A percentile compares a stretch with the other conserved stretches of the same genome.
phyloP scores from a whole-genome alignment of 2,797 vertebrate species.

The Brotula barbata region DNA sequence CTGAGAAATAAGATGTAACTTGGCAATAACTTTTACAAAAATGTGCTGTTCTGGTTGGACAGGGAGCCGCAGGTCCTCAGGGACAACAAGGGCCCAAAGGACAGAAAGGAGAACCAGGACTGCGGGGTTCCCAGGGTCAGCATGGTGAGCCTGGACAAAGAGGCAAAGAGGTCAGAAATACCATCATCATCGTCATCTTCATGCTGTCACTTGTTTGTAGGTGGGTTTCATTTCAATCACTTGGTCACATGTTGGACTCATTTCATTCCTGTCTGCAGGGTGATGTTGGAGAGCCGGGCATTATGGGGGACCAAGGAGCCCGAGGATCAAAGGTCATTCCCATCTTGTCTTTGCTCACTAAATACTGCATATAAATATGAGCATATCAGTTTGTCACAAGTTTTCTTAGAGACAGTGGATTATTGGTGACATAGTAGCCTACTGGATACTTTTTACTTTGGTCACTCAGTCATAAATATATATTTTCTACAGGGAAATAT shows the following conservation, averaged over 20 bases:
- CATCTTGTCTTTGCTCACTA: neutral
- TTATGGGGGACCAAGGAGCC: slow-evolving; percentile 54
- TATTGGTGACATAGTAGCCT: too few species aligned
- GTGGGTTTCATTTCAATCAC: neutral
- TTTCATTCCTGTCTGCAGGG: slow-evolving; percentile 54
- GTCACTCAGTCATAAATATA: neutral
- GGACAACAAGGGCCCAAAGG: slow-evolving; percentile 63
- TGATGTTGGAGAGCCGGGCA: slow-evolving; percentile 53
- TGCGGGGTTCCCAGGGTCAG: slow-evolving; percentile 68
- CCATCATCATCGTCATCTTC: too few species aligned
- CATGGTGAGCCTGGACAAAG: slow-evolving; percentile 69
- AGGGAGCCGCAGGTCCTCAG: slow-evolving; percentile 67
- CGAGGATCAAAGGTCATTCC: slow-evolving; percentile 71
- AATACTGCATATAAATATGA: neutral
- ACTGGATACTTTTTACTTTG: neutral
- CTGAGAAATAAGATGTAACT: neutral
- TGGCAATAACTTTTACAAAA: too few species aligned
- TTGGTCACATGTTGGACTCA: slow-evolving; percentile 9
- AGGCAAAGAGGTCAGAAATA: slow-evolving; percentile 69
- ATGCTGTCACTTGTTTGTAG: neutral
- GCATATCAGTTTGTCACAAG: too few species aligned
- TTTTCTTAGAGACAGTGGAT: too few species aligned
- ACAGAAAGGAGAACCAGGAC: slow-evolving; percentile 59
- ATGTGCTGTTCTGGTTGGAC: slow-evolving; percentile 15
- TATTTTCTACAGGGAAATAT: slow-evolving; percentile 69